Conservation (phyloP, 1,140 invertebrate species). For the Plutomurus gul region DNA sequence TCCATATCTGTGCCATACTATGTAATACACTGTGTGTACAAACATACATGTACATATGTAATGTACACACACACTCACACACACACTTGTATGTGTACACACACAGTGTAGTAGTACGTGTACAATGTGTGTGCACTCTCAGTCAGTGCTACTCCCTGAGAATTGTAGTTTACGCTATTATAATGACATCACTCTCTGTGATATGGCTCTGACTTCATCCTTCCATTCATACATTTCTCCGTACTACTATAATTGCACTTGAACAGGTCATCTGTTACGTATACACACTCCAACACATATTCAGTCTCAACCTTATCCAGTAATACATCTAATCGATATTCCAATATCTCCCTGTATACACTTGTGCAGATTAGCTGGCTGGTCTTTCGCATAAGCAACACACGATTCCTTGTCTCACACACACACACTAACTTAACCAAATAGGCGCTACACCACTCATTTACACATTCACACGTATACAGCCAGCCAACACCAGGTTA, state of each 20-base stretch:
- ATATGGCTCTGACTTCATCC: constrained; percentile 14
- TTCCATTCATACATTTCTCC: constrained; percentile 25
- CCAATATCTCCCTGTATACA: neutral
- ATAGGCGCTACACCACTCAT: neutral
- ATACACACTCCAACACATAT: neutral
- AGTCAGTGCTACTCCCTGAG: neutral
- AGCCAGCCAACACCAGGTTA: neutral
- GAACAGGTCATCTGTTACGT: constrained; percentile 20
- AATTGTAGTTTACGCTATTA: too few relatives aligned
- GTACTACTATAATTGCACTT: neutral
- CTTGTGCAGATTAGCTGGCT: too few relatives aligned
- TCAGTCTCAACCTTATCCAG: neutral
- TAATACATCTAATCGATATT: too few relatives aligned
- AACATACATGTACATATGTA: too few relatives aligned
- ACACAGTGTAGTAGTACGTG: neutral
- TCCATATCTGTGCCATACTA: neutral
- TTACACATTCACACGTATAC: too few relatives aligned
- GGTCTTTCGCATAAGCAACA: neutral
- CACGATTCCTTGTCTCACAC: neutral
- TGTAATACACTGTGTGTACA: neutral
- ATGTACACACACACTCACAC: neutral
- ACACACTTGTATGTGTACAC: neutral
- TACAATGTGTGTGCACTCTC: neutral
- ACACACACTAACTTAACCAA: neutral
- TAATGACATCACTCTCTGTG: constrained; percentile 9